Base-by-base conservation (phyloP, 2,797 vertebrate species). In the Acanthornis magna region DNA sequence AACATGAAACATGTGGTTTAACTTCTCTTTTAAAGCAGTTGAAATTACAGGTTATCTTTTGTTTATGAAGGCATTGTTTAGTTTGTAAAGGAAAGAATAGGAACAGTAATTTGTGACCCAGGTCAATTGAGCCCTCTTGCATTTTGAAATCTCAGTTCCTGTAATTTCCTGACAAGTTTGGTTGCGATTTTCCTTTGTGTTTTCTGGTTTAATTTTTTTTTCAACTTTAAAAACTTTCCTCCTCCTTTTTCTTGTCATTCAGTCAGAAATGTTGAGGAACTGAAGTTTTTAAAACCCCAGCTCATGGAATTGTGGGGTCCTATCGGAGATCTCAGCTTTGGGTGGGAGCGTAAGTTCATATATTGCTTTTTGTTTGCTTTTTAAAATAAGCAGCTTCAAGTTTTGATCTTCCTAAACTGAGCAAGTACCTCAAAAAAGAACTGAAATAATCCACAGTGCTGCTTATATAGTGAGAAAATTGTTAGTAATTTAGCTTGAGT, bases 21-120 rank as follows among this genome's bases (percentile, higher is more conserved):
- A 20, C 23, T 89, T 94, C 9, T 26, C 20, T 89, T 79, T 94
- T 77, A 65, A 80, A 66, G 14, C 22, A 61, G 16, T 36, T 91
- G 72, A 93, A 96, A 94, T 95, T 95, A 88, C 22, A 29, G n/a
- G 40, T 71, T 30, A 11, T 89, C 72, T 82, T 82, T 80, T 92
- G 57, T 85, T 89, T 94, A 50, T 65, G 54, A 89, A 94, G 26
- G 11, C 61, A 82, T 86, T 85, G 74, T 84, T 91, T 85, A 42
- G n/a, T 85, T 82, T 79, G 36, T 84, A 63, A 51, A 94, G 26
- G 30, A 85, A 88, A 86, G 58, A 84, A 38, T 42, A 91, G 50
- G 74, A 80, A 67, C 23, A 47, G 71, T 74, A 76, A 76, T 85
- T 92, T 90, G 50, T 7, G 17, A 93, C 63, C 55, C 18, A 32